Base-by-base conservation (phyloP, 2,113 vertebrate species). In the Sakesphorus luctuosus region DNA sequence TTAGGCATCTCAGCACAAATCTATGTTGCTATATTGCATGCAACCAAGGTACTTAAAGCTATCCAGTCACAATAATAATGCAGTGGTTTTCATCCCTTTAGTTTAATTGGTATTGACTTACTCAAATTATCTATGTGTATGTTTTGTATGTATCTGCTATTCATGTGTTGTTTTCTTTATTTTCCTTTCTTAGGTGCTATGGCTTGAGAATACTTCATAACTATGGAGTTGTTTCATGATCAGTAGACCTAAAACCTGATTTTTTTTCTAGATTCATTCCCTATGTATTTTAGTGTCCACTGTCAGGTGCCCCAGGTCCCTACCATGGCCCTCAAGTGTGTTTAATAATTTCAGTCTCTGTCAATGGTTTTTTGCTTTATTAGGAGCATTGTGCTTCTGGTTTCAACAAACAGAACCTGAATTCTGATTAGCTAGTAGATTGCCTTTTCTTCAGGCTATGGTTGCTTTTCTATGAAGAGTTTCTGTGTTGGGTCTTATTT, bases 61-160 rank as follows among this genome's bases (percentile, higher is more conserved):
- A 66, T 90, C 80, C 91, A 93, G 80, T 87, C 84, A 49, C 61
- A 62, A 35, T 65, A 94, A 52, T 78, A 78, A 84, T 78, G 67
- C 76, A 28, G 7, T 94, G 94, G 1, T 78, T 94, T 95, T 74
- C 69, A 72, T 96, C 86, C 50, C 55, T 88, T 78, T 95, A 91
- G 90, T 96, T 95, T 97, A 96, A 97, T 96, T 95, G 93, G 77
- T 81, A 91, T 91, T 95, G 95, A 98, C 97, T 96, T 96, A 91
- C 93, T 92, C 80, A 59, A 83, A 96, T 96, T 89, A 94, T 68
- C 56, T 36, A 23, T 88, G 75, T 35, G 71, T 75, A 7, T 85
- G 58, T 47, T 93, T 85, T 74, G 53, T 68, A 77, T 46, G 4
- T 52, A 50, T 69, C n/a, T 83, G 28, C 56, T 81, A 38, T 66